phyloP scores from a whole-genome alignment of 2,888 invertebrate genomes.

The Chloromyia formosa region DNA sequence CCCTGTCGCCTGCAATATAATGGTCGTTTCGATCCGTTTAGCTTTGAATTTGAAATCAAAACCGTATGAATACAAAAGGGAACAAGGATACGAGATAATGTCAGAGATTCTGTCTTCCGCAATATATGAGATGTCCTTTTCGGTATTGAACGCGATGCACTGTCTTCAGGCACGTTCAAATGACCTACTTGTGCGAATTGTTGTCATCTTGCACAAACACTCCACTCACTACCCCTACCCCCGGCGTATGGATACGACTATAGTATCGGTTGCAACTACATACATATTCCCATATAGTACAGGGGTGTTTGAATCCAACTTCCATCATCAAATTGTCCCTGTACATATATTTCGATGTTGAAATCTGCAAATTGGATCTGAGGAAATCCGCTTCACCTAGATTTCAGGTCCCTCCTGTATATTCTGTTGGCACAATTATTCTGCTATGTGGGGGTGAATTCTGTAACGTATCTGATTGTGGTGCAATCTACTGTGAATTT shows the following conservation, averaged over 20 bases:
- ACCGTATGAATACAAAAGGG: slow-evolving; percentile 7
- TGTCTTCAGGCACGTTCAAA: slow-evolving; percentile 23
- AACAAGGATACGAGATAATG: slow-evolving; percentile 19
- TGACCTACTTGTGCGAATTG: slow-evolving; percentile 37
- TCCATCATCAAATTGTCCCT: slow-evolving; percentile 25
- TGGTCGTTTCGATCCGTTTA: background rate
- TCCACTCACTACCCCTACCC: background rate
- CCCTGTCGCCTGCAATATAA: background rate
- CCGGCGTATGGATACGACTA: background rate
- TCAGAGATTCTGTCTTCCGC: background rate
- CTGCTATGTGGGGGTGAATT: background rate
- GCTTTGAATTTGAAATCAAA: slow-evolving; percentile 31
- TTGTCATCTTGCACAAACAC: background rate
- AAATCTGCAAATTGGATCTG: slow-evolving; percentile 32
- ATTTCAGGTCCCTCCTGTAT: slow-evolving; percentile 9
- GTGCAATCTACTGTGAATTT: slow-evolving; percentile 32
- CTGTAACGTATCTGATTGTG: slow-evolving; percentile 23
- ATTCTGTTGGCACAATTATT: slow-evolving; percentile 20
- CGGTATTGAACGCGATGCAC: background rate
- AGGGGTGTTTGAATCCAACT: background rate
- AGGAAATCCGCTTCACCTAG: slow-evolving; percentile 38
- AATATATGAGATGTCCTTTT: slow-evolving; percentile 8
- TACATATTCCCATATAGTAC: background rate
- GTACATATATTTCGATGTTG: slow-evolving; percentile 5
- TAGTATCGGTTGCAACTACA: background rate